A percentile compares a stretch with the other conserved stretches of the same genome.
Evolutionary conservation across 2,113 vertebrate genomes (phyloP).

Genomic region (Falco punctatus): DNA sequence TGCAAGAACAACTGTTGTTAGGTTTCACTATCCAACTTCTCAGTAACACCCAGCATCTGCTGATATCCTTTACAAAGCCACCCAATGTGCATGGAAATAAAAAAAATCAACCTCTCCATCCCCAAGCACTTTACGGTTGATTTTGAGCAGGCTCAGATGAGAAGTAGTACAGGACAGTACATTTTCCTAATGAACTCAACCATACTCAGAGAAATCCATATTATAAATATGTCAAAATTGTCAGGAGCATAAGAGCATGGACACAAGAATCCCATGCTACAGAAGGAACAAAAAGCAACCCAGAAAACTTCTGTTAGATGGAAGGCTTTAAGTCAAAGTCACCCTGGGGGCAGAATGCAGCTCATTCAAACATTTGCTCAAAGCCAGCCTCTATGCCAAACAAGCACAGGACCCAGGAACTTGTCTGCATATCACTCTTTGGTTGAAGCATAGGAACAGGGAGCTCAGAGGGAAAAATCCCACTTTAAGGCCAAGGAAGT

Average conservation of each 20-base stretch:
- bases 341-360: not conserved
- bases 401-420: not conserved
- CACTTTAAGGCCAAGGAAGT: not conserved
- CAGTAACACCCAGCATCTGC: not conserved
- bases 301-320: not conserved
- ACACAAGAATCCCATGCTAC: not conserved
- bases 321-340: not conserved
- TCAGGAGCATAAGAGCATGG: not conserved
- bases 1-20: conserved; percentile 66
- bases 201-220: not conserved
- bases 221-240: not conserved
- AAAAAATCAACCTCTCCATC: not conserved
- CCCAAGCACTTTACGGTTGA: not conserved
- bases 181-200: not conserved
- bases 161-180: not conserved
- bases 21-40: not conserved
- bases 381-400: not conserved
- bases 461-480: not conserved
- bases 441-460: not conserved
- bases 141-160: not conserved
- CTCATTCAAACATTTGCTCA: not conserved
- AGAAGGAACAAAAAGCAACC: not conserved
- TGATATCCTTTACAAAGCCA: not conserved
- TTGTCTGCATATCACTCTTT: not conserved
- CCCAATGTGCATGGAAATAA: not conserved